These are phyloP conservation scores for Oryzias dopingdopingensis DNA, from an alignment of 2,797 vertebrate species.

Conservation along the genomic window DNA sequence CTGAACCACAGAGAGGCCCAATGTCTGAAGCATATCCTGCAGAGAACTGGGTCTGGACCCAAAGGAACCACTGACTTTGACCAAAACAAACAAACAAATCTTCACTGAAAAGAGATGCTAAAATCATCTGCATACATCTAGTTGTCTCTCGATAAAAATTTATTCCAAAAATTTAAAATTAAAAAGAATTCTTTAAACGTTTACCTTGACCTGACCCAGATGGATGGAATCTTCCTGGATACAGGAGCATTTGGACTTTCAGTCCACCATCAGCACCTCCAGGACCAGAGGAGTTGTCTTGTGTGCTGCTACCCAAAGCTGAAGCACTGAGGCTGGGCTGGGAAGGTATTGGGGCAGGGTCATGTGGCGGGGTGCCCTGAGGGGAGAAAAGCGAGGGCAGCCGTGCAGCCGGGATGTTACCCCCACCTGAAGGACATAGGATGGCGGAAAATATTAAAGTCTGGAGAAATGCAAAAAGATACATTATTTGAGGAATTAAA, in stretches of 20 bases:
- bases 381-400: conserved; percentile 10
- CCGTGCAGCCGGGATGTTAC: background rate
- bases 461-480: background rate
- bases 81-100: background rate
- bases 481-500: no score
- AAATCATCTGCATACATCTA: no score
- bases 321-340: conserved; percentile 10
- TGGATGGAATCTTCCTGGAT: conserved; percentile 4
- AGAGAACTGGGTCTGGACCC: conserved; percentile 38
- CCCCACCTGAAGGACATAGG: conserved; percentile 10
- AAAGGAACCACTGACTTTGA: conserved; percentile 11
- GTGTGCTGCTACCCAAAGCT: conserved; percentile 2
- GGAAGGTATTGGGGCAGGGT: conserved; percentile 2
- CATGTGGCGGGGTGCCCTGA: background rate
- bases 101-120: background rate
- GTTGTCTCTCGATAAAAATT: background rate
- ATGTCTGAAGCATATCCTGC: conserved; percentile 32
- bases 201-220: conserved; percentile 28
- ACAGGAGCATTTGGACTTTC: conserved; percentile 24
- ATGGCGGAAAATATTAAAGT: background rate
- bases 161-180: background rate
- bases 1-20: conserved; percentile 16
- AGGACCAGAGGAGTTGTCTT: conserved; percentile 10
- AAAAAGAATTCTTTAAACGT: background rate
- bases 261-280: conserved; percentile 14